Evolutionary conservation across 2,888 invertebrate species (phyloP), one percentile per base, ranked within the genome.

Genomic region (Alloscopus bannaensis): DNA sequence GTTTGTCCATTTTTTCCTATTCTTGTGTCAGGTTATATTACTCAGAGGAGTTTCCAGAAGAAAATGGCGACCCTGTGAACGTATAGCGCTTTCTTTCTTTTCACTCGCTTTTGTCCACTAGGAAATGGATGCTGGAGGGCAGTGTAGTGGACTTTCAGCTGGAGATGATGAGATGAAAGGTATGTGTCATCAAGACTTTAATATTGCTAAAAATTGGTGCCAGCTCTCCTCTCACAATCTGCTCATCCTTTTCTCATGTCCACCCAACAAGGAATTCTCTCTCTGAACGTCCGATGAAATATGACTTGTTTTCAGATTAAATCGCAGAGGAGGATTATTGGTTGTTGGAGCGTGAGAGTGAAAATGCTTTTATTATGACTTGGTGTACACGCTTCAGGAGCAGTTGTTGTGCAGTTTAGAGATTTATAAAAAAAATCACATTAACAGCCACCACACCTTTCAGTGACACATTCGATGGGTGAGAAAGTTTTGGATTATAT

Each of bases 11-110:
- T 31, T 28, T 4, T 45, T 45, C 18, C 31, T 57, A 31, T 52
- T 57, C 31, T 57, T 57, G 57, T 26, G 57, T 13, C 28, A 57
- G 31, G 57, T 57, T 57, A n/a, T n/a, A n/a, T n/a, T n/a, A n/a
- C n/a, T n/a, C n/a, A 18, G 4, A 31, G 18, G 24, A 57, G 57
- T 6, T 22, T 52, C 2, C 18, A 52, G 22, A 52, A 52, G 18
- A 52, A 52, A 52, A 52, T 47, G 6, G 36, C 8, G 36, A 36
- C 13, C 18, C n/a, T 47, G 47, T n/a, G n/a, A n/a, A n/a, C n/a
- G n/a, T 47, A 13, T 22, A 22, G 8, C n/a, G 11, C 24, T 55
- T 55, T 55, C 28, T 26, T 55, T 50, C 50, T 50, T 2, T 8
- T 13, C 8, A 8, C 36, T 36, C 36, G 8, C 36, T 36, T 36